These are phyloP conservation scores for Recurvirostra avosetta DNA, from an alignment of 2,113 vertebrate species.

Conservation along the genomic window DNA sequence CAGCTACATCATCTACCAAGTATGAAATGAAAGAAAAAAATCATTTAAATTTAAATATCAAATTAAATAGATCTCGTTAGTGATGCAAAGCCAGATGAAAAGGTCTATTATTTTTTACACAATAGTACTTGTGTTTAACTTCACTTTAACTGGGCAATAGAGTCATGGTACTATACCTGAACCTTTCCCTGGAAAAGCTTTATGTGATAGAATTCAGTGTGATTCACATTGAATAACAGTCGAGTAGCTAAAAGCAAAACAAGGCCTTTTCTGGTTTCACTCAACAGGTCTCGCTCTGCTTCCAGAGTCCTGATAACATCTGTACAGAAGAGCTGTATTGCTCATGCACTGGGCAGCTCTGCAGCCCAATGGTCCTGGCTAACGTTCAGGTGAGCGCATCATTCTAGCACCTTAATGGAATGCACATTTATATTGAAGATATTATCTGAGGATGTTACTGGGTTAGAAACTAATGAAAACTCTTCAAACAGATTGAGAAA, in stretches of 20 bases:
- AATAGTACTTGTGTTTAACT: background rate
- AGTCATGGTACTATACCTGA: background rate
- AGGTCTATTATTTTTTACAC: background rate
- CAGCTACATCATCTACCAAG: background rate
- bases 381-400: background rate
- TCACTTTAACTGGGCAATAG: background rate
- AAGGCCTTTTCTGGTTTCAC: background rate
- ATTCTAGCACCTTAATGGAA: background rate
- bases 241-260: background rate
- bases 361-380: background rate
- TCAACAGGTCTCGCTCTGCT: background rate
- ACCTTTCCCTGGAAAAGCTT: background rate
- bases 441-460: background rate
- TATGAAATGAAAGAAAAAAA: background rate
- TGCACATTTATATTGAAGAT: background rate
- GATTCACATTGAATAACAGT: background rate
- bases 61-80: background rate
- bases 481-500: background rate
- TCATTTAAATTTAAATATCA: background rate
- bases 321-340: background rate
- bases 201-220: background rate
- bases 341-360: background rate
- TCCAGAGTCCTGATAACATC: background rate
- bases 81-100: background rate
- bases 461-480: background rate